Base-by-base conservation (phyloP, 2,888 invertebrate species). In the Diploptera punctata region DNA sequence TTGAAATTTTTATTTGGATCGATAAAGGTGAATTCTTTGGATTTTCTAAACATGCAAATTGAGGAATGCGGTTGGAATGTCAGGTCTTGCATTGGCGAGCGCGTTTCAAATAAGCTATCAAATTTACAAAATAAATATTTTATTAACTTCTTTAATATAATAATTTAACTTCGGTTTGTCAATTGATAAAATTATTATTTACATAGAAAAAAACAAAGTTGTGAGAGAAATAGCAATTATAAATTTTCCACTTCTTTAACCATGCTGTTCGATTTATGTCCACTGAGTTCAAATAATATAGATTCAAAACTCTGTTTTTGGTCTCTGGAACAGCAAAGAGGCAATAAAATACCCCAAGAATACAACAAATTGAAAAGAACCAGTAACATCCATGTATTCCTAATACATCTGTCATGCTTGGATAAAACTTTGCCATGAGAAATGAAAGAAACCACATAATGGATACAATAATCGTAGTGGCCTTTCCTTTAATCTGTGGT, bases 321-420 rank as follows among this genome's bases (percentile, higher is more conserved):
- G 85, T 85, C 77, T 86, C 86, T 0, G 84, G 85, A 47, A 85
- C 77, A 38, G 81, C 83, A n/a, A 82, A 74, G 49, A 82, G 76
- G 61, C 80, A 78, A 47, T 81, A 80, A 68, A 82, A 31, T 7
- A 80, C 77, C 0, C 83, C 81, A 0, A 80, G 57, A 33, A 82
- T 61, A 76, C 83, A 83, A 21, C 80, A 79, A 0, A 75, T 38
- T 0, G 83, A 83, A 73, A 85, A 86, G 4, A 81, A 67, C 77
- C 84, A 84, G 77, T 86, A 86, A 0, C 81, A 80, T 0, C 79
- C 79, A 57, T 84, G 78, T 0, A 78, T 79, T 0, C 85, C 85
- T 1, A 83, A 79, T 33, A 80, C 75, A 68, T 80, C 19, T 72
- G 81, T 82, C 1, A 83, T 77, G 21, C 80, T 76, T 19, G 83